Percentiles rank a stretch among this genome's conserved stretches.
These are phyloP conservation scores for Beroe forskalii DNA, from an alignment of 37 sponge, comb jelly and placozoan genomes.

Conservation along the genomic window DNA sequence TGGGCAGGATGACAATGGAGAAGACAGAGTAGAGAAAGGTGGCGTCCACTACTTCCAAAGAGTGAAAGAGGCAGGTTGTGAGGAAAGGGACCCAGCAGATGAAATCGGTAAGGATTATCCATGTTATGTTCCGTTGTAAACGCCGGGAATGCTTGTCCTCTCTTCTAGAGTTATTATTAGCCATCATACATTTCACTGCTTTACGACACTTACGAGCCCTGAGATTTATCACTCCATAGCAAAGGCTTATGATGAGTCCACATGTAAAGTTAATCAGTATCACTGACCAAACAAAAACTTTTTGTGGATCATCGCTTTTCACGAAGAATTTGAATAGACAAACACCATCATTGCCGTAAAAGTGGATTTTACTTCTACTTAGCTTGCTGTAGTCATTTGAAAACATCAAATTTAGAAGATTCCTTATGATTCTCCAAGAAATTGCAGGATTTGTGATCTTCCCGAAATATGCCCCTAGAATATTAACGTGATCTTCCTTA, in stretches of 20 bases:
- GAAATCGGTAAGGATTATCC: not conserved
- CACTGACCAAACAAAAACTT: not conserved
- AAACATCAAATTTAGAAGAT: not conserved
- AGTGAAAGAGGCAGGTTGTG: too few species aligned
- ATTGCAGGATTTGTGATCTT: not conserved
- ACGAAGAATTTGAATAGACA: constrained; percentile 9
- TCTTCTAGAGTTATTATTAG: not conserved
- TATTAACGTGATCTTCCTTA: not conserved
- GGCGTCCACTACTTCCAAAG: too few species aligned
- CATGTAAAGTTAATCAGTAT: not conserved
- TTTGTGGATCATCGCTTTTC: too few species aligned
- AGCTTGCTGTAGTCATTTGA: not conserved
- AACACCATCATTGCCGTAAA: constrained; percentile 17
- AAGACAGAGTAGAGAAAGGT: too few species aligned
- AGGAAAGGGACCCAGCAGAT: too few species aligned
- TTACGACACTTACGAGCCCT: not conserved
- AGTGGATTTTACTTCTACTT: not conserved
- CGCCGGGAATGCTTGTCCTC: not conserved
- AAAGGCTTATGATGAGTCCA: not conserved
- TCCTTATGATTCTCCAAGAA: not conserved
- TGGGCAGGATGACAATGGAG: too few species aligned
- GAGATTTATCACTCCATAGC: not conserved
- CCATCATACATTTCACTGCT: not conserved
- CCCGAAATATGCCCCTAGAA: not conserved
- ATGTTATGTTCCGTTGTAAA: not conserved